Percentiles rank a stretch among this genome's conserved stretches.
Evolutionary conservation across 2,113 vertebrate genomes (phyloP).

Genomic region (Nothoprocta pentlandii): DNA sequence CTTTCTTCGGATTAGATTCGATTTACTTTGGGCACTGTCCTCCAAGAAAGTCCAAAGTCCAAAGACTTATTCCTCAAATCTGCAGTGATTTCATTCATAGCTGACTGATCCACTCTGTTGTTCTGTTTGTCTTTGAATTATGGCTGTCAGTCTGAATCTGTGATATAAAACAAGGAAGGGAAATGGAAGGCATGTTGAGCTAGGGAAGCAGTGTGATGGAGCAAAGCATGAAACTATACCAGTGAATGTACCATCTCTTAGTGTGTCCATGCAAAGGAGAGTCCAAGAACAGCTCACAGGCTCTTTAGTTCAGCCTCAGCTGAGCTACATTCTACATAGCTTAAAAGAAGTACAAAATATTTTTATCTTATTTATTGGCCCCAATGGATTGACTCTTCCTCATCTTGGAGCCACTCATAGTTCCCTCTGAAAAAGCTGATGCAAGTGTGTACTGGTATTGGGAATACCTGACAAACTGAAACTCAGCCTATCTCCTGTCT

Average conservation of each 20-base stretch:
- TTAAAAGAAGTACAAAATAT: background rate
- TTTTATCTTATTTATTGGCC: background rate
- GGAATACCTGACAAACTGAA: background rate
- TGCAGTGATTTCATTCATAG: background rate
- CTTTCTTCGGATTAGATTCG: background rate
- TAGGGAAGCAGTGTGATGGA: background rate
- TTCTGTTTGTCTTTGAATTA: background rate
- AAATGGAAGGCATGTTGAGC: background rate
- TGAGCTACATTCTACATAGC: background rate
- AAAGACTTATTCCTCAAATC: background rate
- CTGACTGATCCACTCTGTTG: background rate
- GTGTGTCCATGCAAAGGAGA: background rate
- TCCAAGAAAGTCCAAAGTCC: background rate
- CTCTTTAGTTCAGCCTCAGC: background rate
- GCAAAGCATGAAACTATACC: background rate
- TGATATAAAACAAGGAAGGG: background rate
- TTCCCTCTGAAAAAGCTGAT: background rate
- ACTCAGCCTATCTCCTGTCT: background rate
- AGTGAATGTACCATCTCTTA: background rate
- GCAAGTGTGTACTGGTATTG: background rate
- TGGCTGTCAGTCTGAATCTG: background rate
- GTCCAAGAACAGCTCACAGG: background rate
- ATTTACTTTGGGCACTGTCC: background rate
- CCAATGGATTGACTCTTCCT: background rate
- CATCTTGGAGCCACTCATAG: background rate